These are phyloP conservation scores for Poecilia gillii DNA, from an alignment of 2,797 vertebrate genomes.

Conservation along the genomic window DNA sequence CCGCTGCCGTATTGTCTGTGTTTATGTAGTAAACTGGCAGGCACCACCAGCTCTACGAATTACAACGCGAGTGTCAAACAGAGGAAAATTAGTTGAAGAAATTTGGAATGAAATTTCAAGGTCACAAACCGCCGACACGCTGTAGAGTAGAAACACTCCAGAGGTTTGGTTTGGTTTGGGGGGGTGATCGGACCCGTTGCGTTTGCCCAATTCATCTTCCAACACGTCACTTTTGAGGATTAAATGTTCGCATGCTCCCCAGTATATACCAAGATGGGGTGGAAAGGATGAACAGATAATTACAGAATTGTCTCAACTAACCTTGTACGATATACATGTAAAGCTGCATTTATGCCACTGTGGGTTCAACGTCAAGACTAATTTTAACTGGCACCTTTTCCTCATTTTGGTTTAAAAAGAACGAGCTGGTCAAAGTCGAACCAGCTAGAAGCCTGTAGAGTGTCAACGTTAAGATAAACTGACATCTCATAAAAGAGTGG, in stretches of 20 bases:
- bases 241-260: background rate
- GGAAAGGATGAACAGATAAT: background rate
- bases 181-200: background rate
- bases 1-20: constrained; percentile 33
- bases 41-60: constrained; percentile 10
- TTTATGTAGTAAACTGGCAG: constrained; percentile 42
- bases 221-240: background rate
- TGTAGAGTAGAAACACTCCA: background rate
- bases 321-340: background rate
- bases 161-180: background rate
- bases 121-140: background rate
- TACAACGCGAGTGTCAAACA: constrained; percentile 15
- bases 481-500: constrained; percentile 44
- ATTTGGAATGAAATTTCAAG: background rate
- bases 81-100: constrained; percentile 8
- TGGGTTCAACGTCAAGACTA: background rate
- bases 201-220: background rate
- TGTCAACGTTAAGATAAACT: constrained; percentile 38
- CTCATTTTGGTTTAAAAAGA: background rate
- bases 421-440: no score
- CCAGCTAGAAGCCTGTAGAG: no score
- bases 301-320: background rate
- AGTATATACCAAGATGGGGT: background rate
- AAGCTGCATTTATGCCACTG: no score
- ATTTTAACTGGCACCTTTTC: background rate